These are phyloP conservation scores for Pseudopleuronectes americanus DNA, from an alignment of 2,797 vertebrate genomes.

Conservation along the genomic window DNA sequence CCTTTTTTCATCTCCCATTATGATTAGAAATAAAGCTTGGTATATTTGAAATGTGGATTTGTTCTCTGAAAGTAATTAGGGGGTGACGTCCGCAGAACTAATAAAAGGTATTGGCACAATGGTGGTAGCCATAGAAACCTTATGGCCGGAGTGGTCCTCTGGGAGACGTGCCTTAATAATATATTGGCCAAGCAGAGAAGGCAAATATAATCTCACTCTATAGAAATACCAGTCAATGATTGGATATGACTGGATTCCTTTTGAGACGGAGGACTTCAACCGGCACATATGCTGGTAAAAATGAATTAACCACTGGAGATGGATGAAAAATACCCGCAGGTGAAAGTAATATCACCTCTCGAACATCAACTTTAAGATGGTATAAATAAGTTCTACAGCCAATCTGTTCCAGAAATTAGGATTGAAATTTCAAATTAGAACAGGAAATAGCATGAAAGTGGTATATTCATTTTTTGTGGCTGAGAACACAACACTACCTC, in stretches of 20 bases:
- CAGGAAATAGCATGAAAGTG: constrained; percentile 21
- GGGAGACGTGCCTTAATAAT: constrained; percentile 73
- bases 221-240: constrained; percentile 72
- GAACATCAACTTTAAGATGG: constrained; percentile 26
- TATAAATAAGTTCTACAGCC: constrained; percentile 28
- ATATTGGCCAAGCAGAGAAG: constrained; percentile 69
- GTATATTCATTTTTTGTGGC: constrained; percentile 5
- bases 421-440: constrained; percentile 26
- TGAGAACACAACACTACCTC: constrained; percentile 11
- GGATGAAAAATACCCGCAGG: constrained; percentile 22
- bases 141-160: constrained; percentile 61
- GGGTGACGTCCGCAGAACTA: constrained; percentile 65
- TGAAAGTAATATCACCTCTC: constrained; percentile 29
- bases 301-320: constrained; percentile 18
- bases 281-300: constrained; percentile 20
- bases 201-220: constrained; percentile 75
- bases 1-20: constrained; percentile 41
- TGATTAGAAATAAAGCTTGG: constrained; percentile 59
- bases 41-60: constrained; percentile 66
- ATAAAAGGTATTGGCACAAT: constrained; percentile 72
- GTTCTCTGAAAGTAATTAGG: constrained; percentile 71
- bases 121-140: constrained; percentile 79
- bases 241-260: constrained; percentile 37
- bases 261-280: constrained; percentile 26
- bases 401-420: constrained; percentile 20